Evolutionary conservation across 2,888 invertebrate species (phyloP), one percentile per base, ranked within the genome.

Genomic region (Taphrorychus bicolor): DNA sequence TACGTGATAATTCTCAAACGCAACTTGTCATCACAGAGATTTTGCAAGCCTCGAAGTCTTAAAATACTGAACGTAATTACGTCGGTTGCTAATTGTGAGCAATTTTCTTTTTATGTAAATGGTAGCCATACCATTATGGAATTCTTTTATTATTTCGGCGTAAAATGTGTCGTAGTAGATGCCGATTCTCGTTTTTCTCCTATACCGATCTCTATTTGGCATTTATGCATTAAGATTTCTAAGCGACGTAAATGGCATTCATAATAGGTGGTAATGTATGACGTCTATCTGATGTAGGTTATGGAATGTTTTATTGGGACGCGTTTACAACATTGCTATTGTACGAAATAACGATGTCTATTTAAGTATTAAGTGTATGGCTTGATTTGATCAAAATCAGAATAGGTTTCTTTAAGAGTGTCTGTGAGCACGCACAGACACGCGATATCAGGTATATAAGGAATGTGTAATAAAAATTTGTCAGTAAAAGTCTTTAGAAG

Each of bases 71-170:
- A 54, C 51, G 32, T 63, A 63, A 63, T 63, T 57, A 57, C 17
- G 16, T 3, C 54, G 7, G 14, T 22, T 32, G 53, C 53, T 65
- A 65, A 65, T 65, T 65, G 45, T 32, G 23, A 9, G 59, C 41
- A 65, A 65, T 59, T 65, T 65, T 65, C 64, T 65, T 59, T 54
- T 65, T 65, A 65, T 53, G 64, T 59, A 65, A 65, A 65, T 65
- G 64, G 58, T 65, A 42, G 59, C 40, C 64, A 65, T 59, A 65
- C 64, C 64, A 59, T n/a, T 59, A 53, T 59, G 59, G 59, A 65
- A 59, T 21, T 24, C 19, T 65, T 65, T 65, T 65, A 65, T 65
- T 65, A 65, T 52, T 65, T 65, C 64, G 58, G 51, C 52, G 64
- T 65, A 65, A 65, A 52, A 23, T 65, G 53, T 65, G 59, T 58